Conservation (phyloP, 2,888 invertebrate species). For the Philereme vetulata region DNA sequence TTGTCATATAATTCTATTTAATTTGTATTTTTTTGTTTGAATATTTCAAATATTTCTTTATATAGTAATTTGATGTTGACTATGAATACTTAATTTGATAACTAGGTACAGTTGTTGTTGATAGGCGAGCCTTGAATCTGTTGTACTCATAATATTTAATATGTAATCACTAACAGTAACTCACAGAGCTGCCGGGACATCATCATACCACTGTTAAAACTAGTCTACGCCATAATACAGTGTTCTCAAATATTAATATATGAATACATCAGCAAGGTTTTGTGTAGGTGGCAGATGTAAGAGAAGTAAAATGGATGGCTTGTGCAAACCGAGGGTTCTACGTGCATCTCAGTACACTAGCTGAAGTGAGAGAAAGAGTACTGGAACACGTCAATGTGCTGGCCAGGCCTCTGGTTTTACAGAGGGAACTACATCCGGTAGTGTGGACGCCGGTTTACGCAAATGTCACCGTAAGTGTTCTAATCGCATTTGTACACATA, state of each 20-base stretch:
- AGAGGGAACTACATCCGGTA: constrained; percentile 92
- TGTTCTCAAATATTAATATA: constrained; percentile 3
- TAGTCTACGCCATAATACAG: constrained; percentile 19
- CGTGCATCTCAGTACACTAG: constrained; percentile 97
- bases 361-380: constrained; percentile 98
- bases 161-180: constrained; percentile 23
- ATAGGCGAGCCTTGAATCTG: constrained; percentile 21
- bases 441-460: constrained; percentile 99
- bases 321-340: constrained; percentile 98
- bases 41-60: neutral
- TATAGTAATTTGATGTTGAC: constrained; percentile 2
- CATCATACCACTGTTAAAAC: constrained; percentile 39
- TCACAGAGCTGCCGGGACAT: constrained; percentile 41
- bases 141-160: constrained; percentile 23
- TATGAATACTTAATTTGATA: constrained; percentile 1
- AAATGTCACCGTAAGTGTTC: constrained; percentile 89
- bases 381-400: constrained; percentile 98
- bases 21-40: neutral
- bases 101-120: constrained; percentile 12
- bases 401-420: constrained; percentile 96
- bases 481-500: constrained; percentile 26
- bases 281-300: constrained; percentile 90
- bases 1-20: neutral
- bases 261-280: constrained; percentile 44
- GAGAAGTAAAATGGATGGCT: constrained; percentile 99